phyloP scores from a whole-genome alignment of 2,797 vertebrate genomes.

The Echiichthys vipera region DNA sequence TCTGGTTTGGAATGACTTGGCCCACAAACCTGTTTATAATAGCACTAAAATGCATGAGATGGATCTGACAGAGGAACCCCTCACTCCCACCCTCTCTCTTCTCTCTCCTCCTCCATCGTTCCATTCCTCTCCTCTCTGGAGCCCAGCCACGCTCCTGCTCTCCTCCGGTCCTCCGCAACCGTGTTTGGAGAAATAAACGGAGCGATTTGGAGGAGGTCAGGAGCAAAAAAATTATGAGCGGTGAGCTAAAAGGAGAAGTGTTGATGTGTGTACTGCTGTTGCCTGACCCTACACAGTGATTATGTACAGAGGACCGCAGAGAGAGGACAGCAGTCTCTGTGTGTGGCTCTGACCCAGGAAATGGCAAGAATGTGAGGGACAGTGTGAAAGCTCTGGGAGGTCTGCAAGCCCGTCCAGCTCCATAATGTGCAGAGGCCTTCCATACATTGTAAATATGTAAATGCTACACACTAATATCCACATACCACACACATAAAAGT shows the following conservation, averaged over 20 bases:
- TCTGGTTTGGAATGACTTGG: slow-evolving; percentile 59
- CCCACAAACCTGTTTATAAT: slow-evolving; percentile 57
- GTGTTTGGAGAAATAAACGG: slow-evolving; percentile 72
- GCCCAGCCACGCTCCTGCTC: slow-evolving; percentile 55
- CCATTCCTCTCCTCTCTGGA: slow-evolving; percentile 52
- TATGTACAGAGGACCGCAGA: slow-evolving; percentile 22
- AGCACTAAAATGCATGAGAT: slow-evolving; percentile 58
- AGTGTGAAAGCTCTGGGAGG: slow-evolving; percentile 57
- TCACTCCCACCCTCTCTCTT: slow-evolving; percentile 26
- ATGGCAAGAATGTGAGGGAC: slow-evolving; percentile 66
- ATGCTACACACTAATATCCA: slow-evolving; percentile 28
- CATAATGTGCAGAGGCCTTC: not conserved
- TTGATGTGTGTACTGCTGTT: slow-evolving; percentile 48
- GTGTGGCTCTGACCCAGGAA: slow-evolving; percentile 60
- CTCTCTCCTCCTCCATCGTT: slow-evolving; percentile 38
- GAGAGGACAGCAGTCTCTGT: slow-evolving; percentile 42
- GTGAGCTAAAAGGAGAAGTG: slow-evolving; percentile 38
- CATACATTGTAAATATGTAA: slow-evolving; percentile 31
- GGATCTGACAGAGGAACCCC: slow-evolving; percentile 56
- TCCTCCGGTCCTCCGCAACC: slow-evolving; percentile 46
- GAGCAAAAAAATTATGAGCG: slow-evolving; percentile 42
- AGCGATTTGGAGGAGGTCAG: slow-evolving; percentile 40
- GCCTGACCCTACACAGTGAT: slow-evolving; percentile 43
- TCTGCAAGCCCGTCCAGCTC: slow-evolving; percentile 31
- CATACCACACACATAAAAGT: slow-evolving; percentile 35